These are phyloP conservation scores for Thyatira batis DNA, from an alignment of 2,888 invertebrate species.

Conservation along the genomic window DNA sequence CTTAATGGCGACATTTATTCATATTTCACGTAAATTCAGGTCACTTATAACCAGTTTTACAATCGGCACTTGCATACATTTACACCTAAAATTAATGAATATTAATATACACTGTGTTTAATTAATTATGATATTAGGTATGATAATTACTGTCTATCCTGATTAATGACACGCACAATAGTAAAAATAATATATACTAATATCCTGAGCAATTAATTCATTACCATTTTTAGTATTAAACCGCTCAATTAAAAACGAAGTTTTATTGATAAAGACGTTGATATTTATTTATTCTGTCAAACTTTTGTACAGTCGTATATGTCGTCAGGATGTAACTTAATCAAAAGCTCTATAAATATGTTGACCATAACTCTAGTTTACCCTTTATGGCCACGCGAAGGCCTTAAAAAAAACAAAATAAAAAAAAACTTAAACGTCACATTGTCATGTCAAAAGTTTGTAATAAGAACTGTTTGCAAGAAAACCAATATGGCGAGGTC, in stretches of 20 bases:
- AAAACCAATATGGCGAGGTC: no score
- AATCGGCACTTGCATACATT: neutral
- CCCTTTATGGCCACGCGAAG: no score
- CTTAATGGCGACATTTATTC: neutral
- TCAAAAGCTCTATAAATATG: no score
- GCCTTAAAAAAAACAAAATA: no score
- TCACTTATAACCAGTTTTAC: neutral
- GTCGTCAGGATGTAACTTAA: neutral
- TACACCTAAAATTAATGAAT: neutral
- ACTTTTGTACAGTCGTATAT: neutral
- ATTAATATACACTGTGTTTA: neutral
- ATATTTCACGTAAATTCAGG: neutral
- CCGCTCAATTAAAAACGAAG: neutral
- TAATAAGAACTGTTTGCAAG: no score
- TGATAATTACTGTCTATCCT: neutral
- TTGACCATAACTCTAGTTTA: no score
- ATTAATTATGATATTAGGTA: neutral
- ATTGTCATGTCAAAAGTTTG: no score
- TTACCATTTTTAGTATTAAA: no score
- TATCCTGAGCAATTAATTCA: no score
- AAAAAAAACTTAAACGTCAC: no score
- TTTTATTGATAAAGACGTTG: neutral
- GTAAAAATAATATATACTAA: no score
- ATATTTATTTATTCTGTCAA: neutral
- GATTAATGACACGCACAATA: neutral